Base-by-base conservation (phyloP, 2,113 vertebrate genomes). In the Meleagris gallopavo region DNA sequence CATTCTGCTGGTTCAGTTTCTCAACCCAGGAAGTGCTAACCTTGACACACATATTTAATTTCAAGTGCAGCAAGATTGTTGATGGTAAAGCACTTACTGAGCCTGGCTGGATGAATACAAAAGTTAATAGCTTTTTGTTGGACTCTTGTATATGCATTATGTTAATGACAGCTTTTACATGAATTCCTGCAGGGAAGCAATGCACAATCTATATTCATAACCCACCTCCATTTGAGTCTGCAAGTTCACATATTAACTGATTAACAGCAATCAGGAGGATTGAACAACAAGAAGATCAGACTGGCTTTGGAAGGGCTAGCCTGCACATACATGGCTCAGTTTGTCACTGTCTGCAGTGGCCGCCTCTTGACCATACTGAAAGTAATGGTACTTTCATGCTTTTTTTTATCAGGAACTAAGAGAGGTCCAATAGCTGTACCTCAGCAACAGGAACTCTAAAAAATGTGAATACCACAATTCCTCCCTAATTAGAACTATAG, bases 161-260 rank as follows among this genome's bases (percentile, higher is more conserved):
- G 84, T 91, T 96, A 96, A 92, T 88, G 87, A 94, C 88, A 88
- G 71, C 73, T 97, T 95, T 87, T 94, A 81, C 81, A 91, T 89
- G 50, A 89, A 67, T 89, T 90, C 89, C 91, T 96, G 65, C 52
- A 89, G 76, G 84, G 81, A 84, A 84, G 48, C 67, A 48, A 40
- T 61, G 41, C 29, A 48, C 45, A 46, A 58, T 84, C 83, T 74
- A 18, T 64, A 95, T 92, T 94, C 89, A 94, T 82, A 78, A 78
- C 73, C 65, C 2, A 0, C 78, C 67, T 94, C 60, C 62, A 64
- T 87, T 41, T 88, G 70, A 95, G 79, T 76, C 86, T 65, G 32
- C 45, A 77, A 43, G 77, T 94, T 91, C 92, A 92, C 7, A 32
- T 74, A 88, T 94, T 93, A 94, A 96, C 92, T 94, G 80, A 94